Percentiles rank a stretch among this genome's conserved stretches.
Conservation (phyloP, 2,113 vertebrate species). For the Passer montanus region DNA sequence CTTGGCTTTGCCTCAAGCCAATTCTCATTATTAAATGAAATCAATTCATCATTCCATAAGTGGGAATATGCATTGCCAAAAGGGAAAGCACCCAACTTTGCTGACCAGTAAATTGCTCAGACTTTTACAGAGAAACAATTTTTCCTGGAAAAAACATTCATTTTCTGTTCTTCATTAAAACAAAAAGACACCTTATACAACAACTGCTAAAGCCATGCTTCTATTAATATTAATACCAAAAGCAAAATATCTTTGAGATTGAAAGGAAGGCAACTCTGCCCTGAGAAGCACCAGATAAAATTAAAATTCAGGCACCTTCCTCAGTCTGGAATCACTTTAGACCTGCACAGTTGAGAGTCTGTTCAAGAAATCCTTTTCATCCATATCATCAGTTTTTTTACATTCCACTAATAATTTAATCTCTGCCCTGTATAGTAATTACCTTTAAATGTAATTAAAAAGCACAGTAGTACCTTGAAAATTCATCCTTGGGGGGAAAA, state of each 20-base stretch:
- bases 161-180: neutral
- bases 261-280: slow-evolving; percentile 17
- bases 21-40: slow-evolving; percentile 47
- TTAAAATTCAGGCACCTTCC: slow-evolving; percentile 34
- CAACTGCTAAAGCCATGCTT: neutral
- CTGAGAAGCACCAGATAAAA: slow-evolving; percentile 17
- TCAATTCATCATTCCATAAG: neutral
- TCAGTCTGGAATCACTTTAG: slow-evolving; percentile 24
- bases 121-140: neutral
- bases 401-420: slow-evolving; percentile 20
- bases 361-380: neutral
- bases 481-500: neutral
- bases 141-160: neutral
- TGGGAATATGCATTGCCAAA: neutral
- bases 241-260: neutral
- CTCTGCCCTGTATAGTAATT: neutral
- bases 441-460: neutral
- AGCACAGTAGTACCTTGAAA: neutral
- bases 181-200: neutral
- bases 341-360: neutral
- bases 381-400: neutral
- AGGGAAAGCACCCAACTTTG: neutral
- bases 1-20: slow-evolving; percentile 8
- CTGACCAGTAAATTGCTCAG: neutral
- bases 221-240: neutral